phyloP scores from a whole-genome alignment of 2,888 invertebrate species.

The Trichopria drosophilae region DNA sequence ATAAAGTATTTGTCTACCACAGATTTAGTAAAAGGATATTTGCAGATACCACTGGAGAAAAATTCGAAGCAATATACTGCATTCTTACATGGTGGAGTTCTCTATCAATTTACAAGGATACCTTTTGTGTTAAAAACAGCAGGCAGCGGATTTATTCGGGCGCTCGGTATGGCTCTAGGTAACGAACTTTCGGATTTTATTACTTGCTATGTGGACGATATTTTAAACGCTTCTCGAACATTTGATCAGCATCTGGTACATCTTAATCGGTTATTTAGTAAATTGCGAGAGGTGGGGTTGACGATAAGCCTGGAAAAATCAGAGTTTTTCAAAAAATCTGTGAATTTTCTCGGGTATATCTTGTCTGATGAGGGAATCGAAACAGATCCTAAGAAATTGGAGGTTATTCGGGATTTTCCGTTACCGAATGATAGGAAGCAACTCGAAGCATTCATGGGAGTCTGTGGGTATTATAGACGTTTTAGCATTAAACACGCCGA shows the following conservation, averaged over 20 bases:
- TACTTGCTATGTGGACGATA: conserved; percentile 43
- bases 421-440: conserved; percentile 35
- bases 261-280: conserved; percentile 29
- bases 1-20: conserved; percentile 52
- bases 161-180: conserved; percentile 32
- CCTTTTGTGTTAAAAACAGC: conserved; percentile 9
- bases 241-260: conserved; percentile 34
- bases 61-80: conserved; percentile 12
- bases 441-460: conserved; percentile 29
- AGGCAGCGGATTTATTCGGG: conserved; percentile 1
- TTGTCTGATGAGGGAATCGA: not conserved
- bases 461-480: too few relatives aligned
- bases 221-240: conserved; percentile 36
- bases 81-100: not conserved
- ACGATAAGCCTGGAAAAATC: conserved; percentile 40
- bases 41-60: not conserved
- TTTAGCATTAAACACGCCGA: too few relatives aligned
- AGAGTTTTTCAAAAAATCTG: conserved; percentile 23
- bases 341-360: conserved; percentile 12
- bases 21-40: conserved; percentile 51
- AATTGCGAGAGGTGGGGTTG: conserved; percentile 31
- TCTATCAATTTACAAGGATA: not conserved
- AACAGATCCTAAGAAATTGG: conserved; percentile 23
- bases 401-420: conserved; percentile 35
- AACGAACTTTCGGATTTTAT: conserved; percentile 37